Evolutionary conservation across 2,888 invertebrate genomes (phyloP), one percentile per base, ranked within the genome.

Genomic region (Xestobium rufovillosum): DNA sequence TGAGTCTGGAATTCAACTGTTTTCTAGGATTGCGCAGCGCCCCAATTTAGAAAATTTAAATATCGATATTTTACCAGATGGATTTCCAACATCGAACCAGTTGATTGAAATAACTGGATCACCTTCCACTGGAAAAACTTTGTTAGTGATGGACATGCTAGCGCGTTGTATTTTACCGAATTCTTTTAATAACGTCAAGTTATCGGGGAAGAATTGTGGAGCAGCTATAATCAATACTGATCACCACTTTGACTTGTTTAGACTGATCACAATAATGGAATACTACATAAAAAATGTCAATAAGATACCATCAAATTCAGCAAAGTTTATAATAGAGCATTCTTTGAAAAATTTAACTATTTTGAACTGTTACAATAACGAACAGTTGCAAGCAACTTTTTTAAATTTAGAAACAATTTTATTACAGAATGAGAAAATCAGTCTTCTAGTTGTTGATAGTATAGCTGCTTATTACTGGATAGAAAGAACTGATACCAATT

Each of bases 381-480:
- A 56, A 13, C 65, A 68, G 43, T 56, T 67, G 9, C 40, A 53
- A 6, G 33, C 63, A 4, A 60, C 61, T 1, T 45, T 69, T 11
- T 46, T 57, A 35, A 59, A 60, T 1, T 42, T 72, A 6, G 63
- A 67, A 30, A 55, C 61, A 19, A 50, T 68, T 6, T 45, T 73
- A 4, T 45, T 65, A 23, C 52, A 57, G 2, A 59, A 71, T 42
- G 44, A 55, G 2, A 61, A 60, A 39, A 59, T 71, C 4, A 61
- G 66, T 11, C 45, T 74, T 2, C 39, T 75, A 15, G 62, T 67
- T 3, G 48, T 75, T 4, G 73, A 74, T 41, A 67, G 68, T 42
- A 57, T 73, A 17, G 60, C 65, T n/a, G 63, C 69, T 0, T 69
- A 66, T 52, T 74, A 72, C 51, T 75, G 73, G 69, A 50, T 33